These are phyloP conservation scores for Mesitornis unicolor DNA, from an alignment of 2,113 vertebrate genomes.

Conservation along the genomic window DNA sequence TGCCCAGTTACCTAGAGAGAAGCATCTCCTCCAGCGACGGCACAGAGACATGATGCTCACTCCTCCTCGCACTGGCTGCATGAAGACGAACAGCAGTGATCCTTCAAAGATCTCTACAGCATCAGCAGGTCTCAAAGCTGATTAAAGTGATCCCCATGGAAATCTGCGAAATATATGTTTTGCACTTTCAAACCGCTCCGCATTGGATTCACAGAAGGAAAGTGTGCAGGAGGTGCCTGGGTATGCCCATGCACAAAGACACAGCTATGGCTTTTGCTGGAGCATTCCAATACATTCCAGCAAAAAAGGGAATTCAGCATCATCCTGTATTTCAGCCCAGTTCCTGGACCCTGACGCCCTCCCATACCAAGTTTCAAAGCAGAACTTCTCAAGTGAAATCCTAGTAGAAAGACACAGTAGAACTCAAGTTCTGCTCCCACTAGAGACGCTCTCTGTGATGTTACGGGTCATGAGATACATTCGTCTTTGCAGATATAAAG, in stretches of 20 bases:
- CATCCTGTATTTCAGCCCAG: background rate
- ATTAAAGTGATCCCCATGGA: slow-evolving; percentile 59
- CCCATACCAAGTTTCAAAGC: background rate
- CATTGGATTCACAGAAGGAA: slow-evolving; percentile 2
- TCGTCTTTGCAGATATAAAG: background rate
- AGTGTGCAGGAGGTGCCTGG: background rate
- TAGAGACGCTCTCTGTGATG: background rate
- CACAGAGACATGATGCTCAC: slow-evolving; percentile 1
- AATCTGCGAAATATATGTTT: slow-evolving; percentile 66
- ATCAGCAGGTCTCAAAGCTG: slow-evolving; percentile 66
- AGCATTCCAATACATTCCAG: background rate
- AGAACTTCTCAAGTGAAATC: background rate
- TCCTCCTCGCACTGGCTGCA: background rate
- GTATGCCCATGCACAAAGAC: background rate
- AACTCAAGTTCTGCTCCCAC: background rate
- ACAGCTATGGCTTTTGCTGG: background rate
- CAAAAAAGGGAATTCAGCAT: background rate
- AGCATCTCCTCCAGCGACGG: slow-evolving; percentile 33
- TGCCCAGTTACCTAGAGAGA: slow-evolving; percentile 63
- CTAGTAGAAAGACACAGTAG: background rate
- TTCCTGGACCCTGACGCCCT: background rate
- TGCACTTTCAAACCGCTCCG: slow-evolving; percentile 22
- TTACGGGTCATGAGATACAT: background rate
- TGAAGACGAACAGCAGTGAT: background rate
- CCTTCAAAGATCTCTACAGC: slow-evolving; percentile 20